Evolutionary conservation across 2,888 invertebrate genomes (phyloP).

Genomic region (Tetropium fuscum): DNA sequence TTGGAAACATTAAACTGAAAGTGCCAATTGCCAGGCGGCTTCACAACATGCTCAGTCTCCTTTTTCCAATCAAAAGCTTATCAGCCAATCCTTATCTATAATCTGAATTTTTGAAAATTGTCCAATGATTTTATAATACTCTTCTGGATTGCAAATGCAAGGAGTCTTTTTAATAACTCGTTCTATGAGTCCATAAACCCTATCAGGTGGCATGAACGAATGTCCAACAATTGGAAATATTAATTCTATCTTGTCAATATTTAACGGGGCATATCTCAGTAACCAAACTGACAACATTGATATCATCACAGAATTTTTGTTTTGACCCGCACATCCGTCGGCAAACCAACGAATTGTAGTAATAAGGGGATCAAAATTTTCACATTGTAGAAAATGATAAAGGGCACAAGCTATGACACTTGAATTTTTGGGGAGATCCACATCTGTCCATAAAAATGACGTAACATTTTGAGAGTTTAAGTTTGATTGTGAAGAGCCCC

Average conservation of each 20-base stretch:
- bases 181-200: slow-evolving; percentile 11
- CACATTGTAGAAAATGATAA: too few relatives aligned
- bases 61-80: slow-evolving; percentile 25
- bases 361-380: too few relatives aligned
- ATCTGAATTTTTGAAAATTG: slow-evolving; percentile 1
- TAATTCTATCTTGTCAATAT: slow-evolving; percentile 1
- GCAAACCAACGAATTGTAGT: slow-evolving; percentile 12
- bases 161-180: neutral
- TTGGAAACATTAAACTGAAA: slow-evolving; percentile 14
- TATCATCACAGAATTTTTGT: slow-evolving; percentile 5
- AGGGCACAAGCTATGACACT: too few relatives aligned
- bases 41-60: slow-evolving; percentile 18
- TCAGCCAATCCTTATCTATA: slow-evolving; percentile 19
- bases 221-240: slow-evolving; percentile 9
- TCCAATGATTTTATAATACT: slow-evolving; percentile 1
- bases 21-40: slow-evolving; percentile 18
- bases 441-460: too few relatives aligned
- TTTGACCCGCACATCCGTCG: slow-evolving; percentile 9
- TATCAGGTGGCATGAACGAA: slow-evolving; percentile 15
- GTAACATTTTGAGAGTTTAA: too few relatives aligned
- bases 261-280: slow-evolving; percentile 3
- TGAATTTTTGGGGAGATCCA: too few relatives aligned
- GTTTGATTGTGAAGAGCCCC: too few relatives aligned
- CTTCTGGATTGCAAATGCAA: slow-evolving; percentile 1
- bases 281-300: slow-evolving; percentile 8